These are phyloP conservation scores for Artemia franciscana DNA, from an alignment of 1,140 invertebrate species.

Conservation along the genomic window DNA sequence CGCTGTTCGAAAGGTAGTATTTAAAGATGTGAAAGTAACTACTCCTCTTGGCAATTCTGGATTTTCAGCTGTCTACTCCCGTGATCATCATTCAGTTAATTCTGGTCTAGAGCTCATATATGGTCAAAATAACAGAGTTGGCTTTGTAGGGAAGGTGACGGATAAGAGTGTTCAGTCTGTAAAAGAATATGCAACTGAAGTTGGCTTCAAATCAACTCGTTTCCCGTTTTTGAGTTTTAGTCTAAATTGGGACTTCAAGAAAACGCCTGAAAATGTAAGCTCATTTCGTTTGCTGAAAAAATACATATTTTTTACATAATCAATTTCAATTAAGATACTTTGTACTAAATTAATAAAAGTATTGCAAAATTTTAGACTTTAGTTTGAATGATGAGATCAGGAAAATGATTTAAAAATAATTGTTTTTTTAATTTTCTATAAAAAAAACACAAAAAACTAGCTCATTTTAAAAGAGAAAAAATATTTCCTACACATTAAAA, in stretches of 20 bases:
- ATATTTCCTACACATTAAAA: no score
- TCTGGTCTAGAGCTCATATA: conserved; percentile 7
- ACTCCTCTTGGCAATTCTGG: conserved; percentile 7
- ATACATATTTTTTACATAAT: no score
- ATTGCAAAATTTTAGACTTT: no score
- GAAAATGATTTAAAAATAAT: no score
- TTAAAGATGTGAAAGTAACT: conserved; percentile 3
- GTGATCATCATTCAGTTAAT: conserved; percentile 2
- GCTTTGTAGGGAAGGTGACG: conserved; percentile 1
- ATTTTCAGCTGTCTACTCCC: conserved; percentile 1
- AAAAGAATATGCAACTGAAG: conserved; percentile 3
- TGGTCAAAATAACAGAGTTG: conserved; percentile 4
- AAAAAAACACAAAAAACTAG: no score
- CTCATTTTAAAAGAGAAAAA: no score
- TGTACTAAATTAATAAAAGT: no score
- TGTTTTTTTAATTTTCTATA: no score
- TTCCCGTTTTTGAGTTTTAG: conserved; percentile 27
- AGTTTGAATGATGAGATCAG: no score
- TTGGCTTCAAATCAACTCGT: conserved; percentile 7
- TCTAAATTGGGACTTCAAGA: conserved; percentile 23
- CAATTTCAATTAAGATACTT: no score
- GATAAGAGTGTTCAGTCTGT: not conserved
- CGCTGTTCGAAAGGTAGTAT: conserved; percentile 3
- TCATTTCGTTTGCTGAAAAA: no score
- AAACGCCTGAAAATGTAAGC: conserved; percentile 14